Base-by-base conservation (phyloP, 2,888 invertebrate species). In the Oscheius sp. region DNA sequence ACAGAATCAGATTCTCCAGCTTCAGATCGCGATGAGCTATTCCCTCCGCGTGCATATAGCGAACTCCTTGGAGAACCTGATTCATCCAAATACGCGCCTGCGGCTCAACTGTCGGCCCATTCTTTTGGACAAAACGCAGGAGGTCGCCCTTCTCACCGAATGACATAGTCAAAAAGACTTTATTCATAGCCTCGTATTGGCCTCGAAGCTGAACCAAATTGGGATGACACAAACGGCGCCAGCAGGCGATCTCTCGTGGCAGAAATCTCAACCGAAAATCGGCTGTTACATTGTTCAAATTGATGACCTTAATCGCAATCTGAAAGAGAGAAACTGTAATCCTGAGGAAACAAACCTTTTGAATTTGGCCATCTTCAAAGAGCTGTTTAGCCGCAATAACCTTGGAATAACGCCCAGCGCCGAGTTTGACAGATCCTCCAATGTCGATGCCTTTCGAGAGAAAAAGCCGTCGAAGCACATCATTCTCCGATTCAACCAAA, bases 1-100 rank as follows among this genome's bases (percentile, higher is more conserved):
- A 81, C 17, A 89, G 81, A 15, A 89, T 83, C 72, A 89, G 88
- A 79, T 89, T 89, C 77, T 89, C 89, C 37, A 89, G 84, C 78
- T 89, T 89, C 52, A 89, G 80, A 23, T 48, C 48, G 12, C 89
- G 79, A 75, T 89, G 89, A 1, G 88, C 86, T 15, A 89, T 87
- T 67, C 86, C 83, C 52, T 75, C 78, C 52, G 76, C 58, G 72
- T 89, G 89, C 64, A 89, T 81, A 73, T 88, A 88, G 2, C 81
- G 75, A 10, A 89, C 86, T 12, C 88, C 89, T 48, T 84, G 82
- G 23, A 75, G 31, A 42, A 84, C 80, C 74, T 88, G 88, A 27
- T 81, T 76, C 65, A 87, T 84, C 88, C 88, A 89, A 10, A 72
- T 76, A 53, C 84, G 82, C 6, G 87, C 87, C 37, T 81, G 72